phyloP scores from a whole-genome alignment of 2,797 vertebrate genomes.

The Ptychobarbus kaznakovi region DNA sequence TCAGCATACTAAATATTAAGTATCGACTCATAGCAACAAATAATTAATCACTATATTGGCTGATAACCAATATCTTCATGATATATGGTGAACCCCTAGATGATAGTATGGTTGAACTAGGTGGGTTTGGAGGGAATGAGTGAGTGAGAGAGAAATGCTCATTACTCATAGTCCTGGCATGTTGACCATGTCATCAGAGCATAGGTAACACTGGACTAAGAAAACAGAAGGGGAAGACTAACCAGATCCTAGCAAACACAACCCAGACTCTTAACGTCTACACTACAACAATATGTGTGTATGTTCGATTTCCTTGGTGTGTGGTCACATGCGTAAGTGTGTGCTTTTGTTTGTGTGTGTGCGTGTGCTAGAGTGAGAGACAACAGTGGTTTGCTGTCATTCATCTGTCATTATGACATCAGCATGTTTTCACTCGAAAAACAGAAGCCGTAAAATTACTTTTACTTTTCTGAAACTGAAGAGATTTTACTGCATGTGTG shows the following conservation, averaged over 20 bases:
- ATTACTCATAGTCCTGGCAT: constrained; percentile 48
- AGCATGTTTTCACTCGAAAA: constrained; percentile 17
- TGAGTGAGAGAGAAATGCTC: constrained; percentile 16
- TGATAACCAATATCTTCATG: not conserved
- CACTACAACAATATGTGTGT: not conserved
- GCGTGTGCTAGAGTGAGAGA: constrained; percentile 20
- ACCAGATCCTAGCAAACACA: constrained; percentile 45
- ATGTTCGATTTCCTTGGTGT: not conserved
- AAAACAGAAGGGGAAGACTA: constrained; percentile 55
- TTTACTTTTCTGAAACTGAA: not conserved
- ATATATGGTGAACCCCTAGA: not conserved
- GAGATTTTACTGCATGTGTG: not conserved
- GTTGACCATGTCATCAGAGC: constrained; percentile 34
- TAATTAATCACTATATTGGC: not conserved
- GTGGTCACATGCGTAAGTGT: not conserved
- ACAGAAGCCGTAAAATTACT: constrained; percentile 15
- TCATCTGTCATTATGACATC: constrained; percentile 19
- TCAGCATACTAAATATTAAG: not conserved
- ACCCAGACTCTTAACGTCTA: constrained; percentile 7
- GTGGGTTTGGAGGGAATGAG: constrained; percentile 42
- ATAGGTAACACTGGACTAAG: constrained; percentile 43
- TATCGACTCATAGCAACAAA: not conserved
- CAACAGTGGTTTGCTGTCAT: constrained; percentile 37
- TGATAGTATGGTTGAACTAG: not conserved
- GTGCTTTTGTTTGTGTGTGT: not conserved